Evolutionary conservation across 1,140 invertebrate genomes (phyloP).

Genomic region (Colletes latitarsis): DNA sequence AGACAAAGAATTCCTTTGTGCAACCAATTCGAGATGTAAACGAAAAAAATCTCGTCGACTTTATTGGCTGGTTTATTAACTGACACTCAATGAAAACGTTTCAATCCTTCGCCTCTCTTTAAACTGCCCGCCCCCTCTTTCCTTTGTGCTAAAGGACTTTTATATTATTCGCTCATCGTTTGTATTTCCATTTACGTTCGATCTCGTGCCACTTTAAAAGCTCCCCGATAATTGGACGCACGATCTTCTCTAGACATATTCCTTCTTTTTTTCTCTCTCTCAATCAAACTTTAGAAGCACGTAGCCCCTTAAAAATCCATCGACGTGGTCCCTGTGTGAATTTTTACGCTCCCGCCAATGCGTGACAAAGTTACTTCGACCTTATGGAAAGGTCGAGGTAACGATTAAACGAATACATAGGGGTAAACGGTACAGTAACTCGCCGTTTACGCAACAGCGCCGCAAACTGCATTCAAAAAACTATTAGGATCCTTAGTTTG

Average conservation of each 20-base stretch:
- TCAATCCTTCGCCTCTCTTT: slow-evolving; percentile 44
- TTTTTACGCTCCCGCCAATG: not conserved
- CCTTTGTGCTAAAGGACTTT: slow-evolving; percentile 40
- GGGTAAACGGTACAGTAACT: too few relatives aligned
- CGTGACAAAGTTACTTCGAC: too few relatives aligned
- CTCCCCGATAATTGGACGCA: slow-evolving; percentile 41
- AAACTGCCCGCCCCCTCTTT: not conserved
- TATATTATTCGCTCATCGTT: slow-evolving; percentile 51
- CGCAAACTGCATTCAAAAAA: too few relatives aligned
- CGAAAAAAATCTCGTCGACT: slow-evolving; percentile 49
- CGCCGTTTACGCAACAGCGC: too few relatives aligned
- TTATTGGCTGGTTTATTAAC: slow-evolving; percentile 63
- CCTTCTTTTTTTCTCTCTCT: not conserved
- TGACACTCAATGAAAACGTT: slow-evolving; percentile 45
- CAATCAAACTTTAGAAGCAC: not conserved
- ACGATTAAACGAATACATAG: too few relatives aligned
- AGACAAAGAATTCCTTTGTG: slow-evolving; percentile 69
- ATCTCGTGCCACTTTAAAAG: slow-evolving; percentile 39
- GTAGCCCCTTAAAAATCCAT: too few relatives aligned
- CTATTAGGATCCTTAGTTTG: too few relatives aligned
- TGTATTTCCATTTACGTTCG: slow-evolving; percentile 58
- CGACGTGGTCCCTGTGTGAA: not conserved
- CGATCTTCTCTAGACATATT: not conserved
- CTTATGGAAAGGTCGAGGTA: too few relatives aligned
- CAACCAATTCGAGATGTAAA: slow-evolving; percentile 49